These are phyloP conservation scores for Trachelus stipa DNA, from an alignment of 2,888 invertebrate genomes.

Conservation along the genomic window DNA sequence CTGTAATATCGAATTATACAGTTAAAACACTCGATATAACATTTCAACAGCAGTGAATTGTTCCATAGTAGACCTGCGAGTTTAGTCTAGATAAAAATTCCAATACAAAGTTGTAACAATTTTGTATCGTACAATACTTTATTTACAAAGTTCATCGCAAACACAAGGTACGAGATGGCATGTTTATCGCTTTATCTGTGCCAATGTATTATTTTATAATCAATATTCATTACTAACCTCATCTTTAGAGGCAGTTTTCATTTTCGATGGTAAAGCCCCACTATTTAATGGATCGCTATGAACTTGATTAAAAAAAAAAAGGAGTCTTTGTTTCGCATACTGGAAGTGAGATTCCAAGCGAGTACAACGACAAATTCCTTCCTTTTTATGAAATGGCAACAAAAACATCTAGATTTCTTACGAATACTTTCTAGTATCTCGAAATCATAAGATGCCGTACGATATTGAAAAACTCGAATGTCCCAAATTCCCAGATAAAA, in stretches of 20 bases:
- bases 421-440: neutral
- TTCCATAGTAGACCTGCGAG: neutral
- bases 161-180: neutral
- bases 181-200: neutral
- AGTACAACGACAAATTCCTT: neutral
- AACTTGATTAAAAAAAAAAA: neutral
- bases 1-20: too few species aligned
- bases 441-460: neutral
- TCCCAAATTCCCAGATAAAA: neutral
- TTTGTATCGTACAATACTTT: conserved; percentile 5
- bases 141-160: conserved; percentile 9
- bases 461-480: neutral
- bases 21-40: too few species aligned
- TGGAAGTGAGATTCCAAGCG: neutral
- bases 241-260: neutral
- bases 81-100: neutral
- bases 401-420: neutral
- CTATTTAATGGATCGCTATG: neutral
- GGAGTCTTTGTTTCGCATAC: neutral
- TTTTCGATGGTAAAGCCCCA: neutral
- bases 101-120: neutral
- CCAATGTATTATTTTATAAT: neutral
- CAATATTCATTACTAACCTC: neutral
- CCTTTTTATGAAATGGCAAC: neutral
- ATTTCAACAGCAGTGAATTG: neutral